Conservation (phyloP, 2,888 invertebrate genomes). For the Parnassius glacialis region DNA sequence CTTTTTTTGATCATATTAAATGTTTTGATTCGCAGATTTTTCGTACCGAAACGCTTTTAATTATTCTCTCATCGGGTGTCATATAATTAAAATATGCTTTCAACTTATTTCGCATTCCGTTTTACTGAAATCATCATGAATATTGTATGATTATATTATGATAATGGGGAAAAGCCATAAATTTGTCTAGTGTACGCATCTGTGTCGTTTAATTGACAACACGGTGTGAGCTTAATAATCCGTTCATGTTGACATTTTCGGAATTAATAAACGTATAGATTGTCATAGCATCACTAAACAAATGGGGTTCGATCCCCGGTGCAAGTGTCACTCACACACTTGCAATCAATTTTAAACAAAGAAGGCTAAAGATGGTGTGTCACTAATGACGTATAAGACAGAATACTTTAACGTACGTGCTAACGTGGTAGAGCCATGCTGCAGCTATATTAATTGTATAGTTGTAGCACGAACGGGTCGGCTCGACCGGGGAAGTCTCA, state of each 20-base stretch:
- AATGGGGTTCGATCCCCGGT: no score
- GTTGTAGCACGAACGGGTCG: no score
- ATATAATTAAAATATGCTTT: slow-evolving; percentile 27
- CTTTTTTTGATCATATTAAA: no score
- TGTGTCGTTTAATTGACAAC: slow-evolving; percentile 19
- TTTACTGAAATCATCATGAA: slow-evolving; percentile 22
- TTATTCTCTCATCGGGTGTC: slow-evolving; percentile 12
- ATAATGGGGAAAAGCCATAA: slow-evolving; percentile 23
- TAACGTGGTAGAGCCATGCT: no score
- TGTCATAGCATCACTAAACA: not conserved
- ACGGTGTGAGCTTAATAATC: slow-evolving; percentile 12
- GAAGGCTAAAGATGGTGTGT: no score
- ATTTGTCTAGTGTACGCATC: slow-evolving; percentile 21
- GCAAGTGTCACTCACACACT: no score
- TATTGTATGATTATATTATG: slow-evolving; percentile 23
- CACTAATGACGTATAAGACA: no score
- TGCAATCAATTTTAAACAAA: no score
- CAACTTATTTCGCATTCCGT: slow-evolving; percentile 24
- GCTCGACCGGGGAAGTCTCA: no score
- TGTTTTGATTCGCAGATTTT: slow-evolving; percentile 4
- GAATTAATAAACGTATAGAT: slow-evolving; percentile 9
- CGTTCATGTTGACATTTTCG: slow-evolving; percentile 14
- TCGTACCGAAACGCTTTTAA: slow-evolving; percentile 12
- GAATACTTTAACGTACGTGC: no score
- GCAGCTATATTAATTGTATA: no score